Conservation (phyloP, 2,113 vertebrate genomes). For the Parus major region DNA sequence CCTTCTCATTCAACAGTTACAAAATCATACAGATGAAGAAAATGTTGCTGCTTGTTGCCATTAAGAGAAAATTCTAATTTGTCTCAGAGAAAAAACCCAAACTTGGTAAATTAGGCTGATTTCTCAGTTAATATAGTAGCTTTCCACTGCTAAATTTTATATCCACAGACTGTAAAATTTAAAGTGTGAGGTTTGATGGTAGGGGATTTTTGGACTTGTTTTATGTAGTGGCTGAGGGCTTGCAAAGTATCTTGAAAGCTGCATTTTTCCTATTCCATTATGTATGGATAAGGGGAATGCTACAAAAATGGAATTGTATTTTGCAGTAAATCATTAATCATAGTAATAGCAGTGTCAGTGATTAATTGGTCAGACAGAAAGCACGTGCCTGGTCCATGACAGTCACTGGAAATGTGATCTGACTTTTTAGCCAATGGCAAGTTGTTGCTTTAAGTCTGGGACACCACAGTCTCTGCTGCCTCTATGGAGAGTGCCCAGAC, state of each 20-base stretch:
- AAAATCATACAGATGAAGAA: not conserved
- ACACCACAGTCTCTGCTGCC: not conserved
- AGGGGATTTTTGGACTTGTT: not conserved
- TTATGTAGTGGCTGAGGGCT: not conserved
- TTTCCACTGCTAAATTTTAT: not conserved
- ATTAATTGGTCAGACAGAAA: not conserved
- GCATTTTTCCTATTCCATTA: not conserved
- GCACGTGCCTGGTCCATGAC: not conserved
- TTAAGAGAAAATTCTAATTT: not conserved
- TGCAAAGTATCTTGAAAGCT: not conserved
- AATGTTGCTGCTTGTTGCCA: not conserved
- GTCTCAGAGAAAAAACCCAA: fast-evolving
- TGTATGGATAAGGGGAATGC: not conserved
- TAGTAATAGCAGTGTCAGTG: not conserved
- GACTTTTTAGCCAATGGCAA: not conserved
- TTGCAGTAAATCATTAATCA: not conserved
- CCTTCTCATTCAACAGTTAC: not conserved
- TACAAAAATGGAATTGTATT: not conserved
- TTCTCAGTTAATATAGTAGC: not conserved
- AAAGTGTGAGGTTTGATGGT: not conserved
- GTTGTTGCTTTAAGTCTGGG: not conserved
- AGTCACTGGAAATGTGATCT: not conserved
- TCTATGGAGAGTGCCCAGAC: not conserved
- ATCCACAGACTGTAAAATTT: not conserved
- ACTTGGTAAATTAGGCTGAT: not conserved